Percentiles rank a stretch among this genome's conserved stretches.
Conservation (phyloP, 2,113 vertebrate species). For the Hippocampus comes region DNA sequence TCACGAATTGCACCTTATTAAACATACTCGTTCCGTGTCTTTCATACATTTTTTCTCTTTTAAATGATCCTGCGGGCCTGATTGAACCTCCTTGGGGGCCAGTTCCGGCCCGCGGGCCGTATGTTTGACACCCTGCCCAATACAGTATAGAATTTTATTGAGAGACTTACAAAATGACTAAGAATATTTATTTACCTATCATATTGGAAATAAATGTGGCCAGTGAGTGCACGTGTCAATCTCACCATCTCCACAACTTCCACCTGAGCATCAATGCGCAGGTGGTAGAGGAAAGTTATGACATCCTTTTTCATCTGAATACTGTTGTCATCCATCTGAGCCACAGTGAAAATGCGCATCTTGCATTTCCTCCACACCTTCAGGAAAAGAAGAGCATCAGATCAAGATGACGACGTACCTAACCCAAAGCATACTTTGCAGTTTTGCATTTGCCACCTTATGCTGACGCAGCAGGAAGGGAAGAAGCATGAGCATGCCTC, state of each 20-base stretch:
- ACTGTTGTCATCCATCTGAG: slow-evolving; percentile 98
- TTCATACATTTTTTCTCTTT: no score
- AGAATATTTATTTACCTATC: no score
- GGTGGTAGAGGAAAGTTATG: slow-evolving; percentile 92
- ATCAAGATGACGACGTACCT: neutral
- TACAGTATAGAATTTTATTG: no score
- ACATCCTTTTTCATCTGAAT: slow-evolving; percentile 99
- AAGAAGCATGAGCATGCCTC: slow-evolving; percentile 98
- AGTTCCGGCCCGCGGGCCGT: no score
- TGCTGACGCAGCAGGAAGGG: slow-evolving; percentile 96
- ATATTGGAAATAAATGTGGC: no score
- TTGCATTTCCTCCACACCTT: slow-evolving; percentile 99
- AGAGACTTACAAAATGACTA: no score
- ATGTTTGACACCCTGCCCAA: no score
- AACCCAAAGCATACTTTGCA: neutral
- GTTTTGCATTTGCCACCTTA: slow-evolving; percentile 75
- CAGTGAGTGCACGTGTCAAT: neutral
- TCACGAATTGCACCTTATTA: no score
- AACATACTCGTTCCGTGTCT: no score
- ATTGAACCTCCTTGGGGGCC: no score
- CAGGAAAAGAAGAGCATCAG: slow-evolving; percentile 9
- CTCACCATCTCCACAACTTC: slow-evolving; percentile 98
- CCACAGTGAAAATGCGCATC: slow-evolving; percentile 98
- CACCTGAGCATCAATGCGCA: slow-evolving; percentile 89
- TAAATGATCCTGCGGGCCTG: no score